Evolutionary conservation across 2,888 invertebrate species (phyloP).

Genomic region (Zeuzera pyrina): DNA sequence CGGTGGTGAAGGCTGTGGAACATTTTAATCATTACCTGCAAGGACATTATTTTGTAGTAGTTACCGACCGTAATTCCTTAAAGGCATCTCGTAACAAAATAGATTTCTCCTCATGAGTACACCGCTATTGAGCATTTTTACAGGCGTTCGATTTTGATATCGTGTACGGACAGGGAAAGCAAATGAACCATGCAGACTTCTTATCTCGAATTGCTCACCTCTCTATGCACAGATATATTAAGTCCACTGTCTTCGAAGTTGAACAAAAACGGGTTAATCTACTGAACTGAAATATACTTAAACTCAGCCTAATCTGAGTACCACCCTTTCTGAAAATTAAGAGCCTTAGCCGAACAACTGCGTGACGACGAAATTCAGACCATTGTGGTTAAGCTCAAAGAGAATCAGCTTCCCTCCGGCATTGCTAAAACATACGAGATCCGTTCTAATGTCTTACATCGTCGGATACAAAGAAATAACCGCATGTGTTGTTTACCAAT

Average conservation of each 20-base stretch:
- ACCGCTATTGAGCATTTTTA: conserved; percentile 18
- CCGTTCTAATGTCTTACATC: conserved; percentile 6
- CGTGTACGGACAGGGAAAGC: conserved; percentile 1
- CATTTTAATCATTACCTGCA: conserved; percentile 18
- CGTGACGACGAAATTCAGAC: conserved; percentile 4
- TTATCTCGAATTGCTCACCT: background rate
- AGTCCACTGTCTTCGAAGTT: background rate
- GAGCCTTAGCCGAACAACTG: conserved; percentile 5
- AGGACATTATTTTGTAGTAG: conserved; percentile 14
- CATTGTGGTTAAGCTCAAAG: background rate
- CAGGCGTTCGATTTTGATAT: conserved; percentile 15
- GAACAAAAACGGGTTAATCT: conserved; percentile 3
- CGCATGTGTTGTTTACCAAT: conserved; percentile 7
- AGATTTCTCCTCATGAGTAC: conserved; percentile 14
- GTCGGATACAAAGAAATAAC: conserved; percentile 7
- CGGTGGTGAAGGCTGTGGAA: conserved; percentile 17
- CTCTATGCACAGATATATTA: background rate
- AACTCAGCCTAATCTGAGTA: no score
- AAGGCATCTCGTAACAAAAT: conserved; percentile 13
- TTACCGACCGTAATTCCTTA: conserved; percentile 20
- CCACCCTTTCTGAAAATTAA: conserved; percentile 1
- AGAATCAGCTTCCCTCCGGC: background rate
- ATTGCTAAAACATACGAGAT: conserved; percentile 6
- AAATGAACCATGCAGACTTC: conserved; percentile 4
- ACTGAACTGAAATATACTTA: no score